A percentile compares a stretch with the other conserved stretches of the same genome.
phyloP scores from a whole-genome alignment of 2,888 invertebrate genomes.

The Tiliacea citrago region DNA sequence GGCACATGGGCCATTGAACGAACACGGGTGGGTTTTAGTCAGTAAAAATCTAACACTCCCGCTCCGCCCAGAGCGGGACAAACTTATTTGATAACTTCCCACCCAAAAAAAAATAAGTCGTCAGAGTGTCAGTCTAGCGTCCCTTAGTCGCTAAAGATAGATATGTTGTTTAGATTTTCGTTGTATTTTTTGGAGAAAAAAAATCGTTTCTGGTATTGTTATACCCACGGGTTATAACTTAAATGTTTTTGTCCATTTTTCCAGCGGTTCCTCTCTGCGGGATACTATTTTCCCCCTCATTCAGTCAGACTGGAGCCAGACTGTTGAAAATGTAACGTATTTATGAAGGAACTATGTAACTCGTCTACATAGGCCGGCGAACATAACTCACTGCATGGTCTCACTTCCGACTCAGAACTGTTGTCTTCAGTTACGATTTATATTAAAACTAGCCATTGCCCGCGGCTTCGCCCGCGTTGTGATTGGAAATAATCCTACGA shows the following conservation, averaged over 20 bases:
- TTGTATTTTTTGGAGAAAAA: background rate
- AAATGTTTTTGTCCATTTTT: background rate
- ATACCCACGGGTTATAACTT: background rate
- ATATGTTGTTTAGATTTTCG: too few species aligned
- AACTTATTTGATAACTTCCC: too few species aligned
- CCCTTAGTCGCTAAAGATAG: background rate
- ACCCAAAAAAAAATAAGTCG: too few species aligned
- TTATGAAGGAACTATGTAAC: slow-evolving; percentile 20
- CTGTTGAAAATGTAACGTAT: slow-evolving; percentile 35
- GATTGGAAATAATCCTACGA: too few species aligned
- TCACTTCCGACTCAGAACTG: background rate
- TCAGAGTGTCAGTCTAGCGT: too few species aligned
- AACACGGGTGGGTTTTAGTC: too few species aligned
- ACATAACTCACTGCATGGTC: slow-evolving; percentile 11
- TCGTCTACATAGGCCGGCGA: background rate
- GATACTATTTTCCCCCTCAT: background rate
- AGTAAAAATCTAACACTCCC: too few species aligned
- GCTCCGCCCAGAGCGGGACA: too few species aligned
- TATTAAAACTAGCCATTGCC: background rate
- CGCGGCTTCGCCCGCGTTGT: too few species aligned
- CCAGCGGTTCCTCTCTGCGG: background rate
- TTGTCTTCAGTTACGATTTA: background rate
- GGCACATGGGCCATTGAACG: too few species aligned
- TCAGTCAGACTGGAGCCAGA: slow-evolving; percentile 18
- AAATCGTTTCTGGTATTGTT: background rate